Evolutionary conservation across 2,113 vertebrate genomes (phyloP).

Genomic region (Engraulis encrasicolus): DNA sequence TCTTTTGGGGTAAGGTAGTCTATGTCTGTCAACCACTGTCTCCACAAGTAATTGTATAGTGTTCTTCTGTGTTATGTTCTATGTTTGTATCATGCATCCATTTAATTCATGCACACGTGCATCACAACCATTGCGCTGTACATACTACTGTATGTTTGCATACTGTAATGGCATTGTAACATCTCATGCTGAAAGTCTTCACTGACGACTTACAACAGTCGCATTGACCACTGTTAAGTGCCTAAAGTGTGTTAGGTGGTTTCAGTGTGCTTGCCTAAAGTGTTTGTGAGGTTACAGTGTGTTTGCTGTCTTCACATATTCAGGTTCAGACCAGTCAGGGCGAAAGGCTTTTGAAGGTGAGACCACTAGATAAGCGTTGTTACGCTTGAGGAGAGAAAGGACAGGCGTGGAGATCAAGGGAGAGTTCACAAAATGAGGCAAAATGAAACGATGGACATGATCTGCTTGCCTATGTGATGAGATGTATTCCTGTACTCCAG

Average conservation of each 20-base stretch:
- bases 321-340: slow-evolving; percentile 35
- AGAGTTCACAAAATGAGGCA: not conserved
- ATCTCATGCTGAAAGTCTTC: not conserved
- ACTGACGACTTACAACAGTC: not conserved
- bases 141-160: not conserved
- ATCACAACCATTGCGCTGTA: not conserved
- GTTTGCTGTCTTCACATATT: slow-evolving; percentile 32
- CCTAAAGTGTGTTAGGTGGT: not conserved
- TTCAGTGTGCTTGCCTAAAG: not conserved
- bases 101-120: not conserved
- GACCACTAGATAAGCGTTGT: not conserved
- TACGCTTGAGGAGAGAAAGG: not conserved
- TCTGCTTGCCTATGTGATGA: not conserved
- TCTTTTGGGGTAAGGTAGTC: slow-evolving; percentile 83
- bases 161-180: not conserved
- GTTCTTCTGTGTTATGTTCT: too few species aligned
- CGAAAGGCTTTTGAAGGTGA: slow-evolving; percentile 33
- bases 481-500: too few species aligned
- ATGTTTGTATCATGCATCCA: too few species aligned
- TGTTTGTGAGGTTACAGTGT: slow-evolving; percentile 15
- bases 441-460: not conserved
- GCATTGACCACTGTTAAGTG: not conserved
- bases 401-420: not conserved
- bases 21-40: too few species aligned
- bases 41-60: too few species aligned